A percentile compares a stretch with the other conserved stretches of the same genome.
phyloP scores from a whole-genome alignment of 2,113 vertebrate species.

The Neodontobutis hainanensis region DNA sequence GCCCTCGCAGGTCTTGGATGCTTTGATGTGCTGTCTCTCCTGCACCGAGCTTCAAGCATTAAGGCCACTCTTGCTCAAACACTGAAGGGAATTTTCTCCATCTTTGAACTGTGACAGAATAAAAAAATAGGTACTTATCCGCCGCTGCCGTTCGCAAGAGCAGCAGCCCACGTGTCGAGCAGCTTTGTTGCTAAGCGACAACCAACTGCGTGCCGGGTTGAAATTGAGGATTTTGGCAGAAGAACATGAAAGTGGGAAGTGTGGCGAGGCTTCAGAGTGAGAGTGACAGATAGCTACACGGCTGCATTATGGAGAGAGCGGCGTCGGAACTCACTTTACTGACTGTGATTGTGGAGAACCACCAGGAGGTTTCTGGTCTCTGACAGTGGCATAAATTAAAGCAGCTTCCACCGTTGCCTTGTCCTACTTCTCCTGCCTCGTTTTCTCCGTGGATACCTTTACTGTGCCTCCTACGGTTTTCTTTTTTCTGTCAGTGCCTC shows the following conservation, averaged over 20 bases:
- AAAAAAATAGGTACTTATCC: constrained; percentile 39
- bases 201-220: constrained; percentile 59
- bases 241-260: constrained; percentile 47
- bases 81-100: background rate
- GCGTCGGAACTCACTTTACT: constrained; percentile 3
- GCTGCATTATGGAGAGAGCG: constrained; percentile 52
- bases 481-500: no score
- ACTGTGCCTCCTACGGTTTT: no score
- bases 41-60: constrained; percentile 1
- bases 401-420: constrained; percentile 24
- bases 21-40: constrained; percentile 38
- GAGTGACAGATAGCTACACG: constrained; percentile 43
- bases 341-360: constrained; percentile 35
- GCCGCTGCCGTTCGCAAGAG: constrained; percentile 21
- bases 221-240: constrained; percentile 43
- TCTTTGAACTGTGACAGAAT: constrained; percentile 48
- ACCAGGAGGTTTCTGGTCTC: constrained; percentile 27
- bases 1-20: background rate
- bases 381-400: constrained; percentile 58
- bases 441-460: no score
- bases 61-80: constrained; percentile 1
- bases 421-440: constrained; percentile 4
- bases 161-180: constrained; percentile 68
- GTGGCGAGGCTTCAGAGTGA: constrained; percentile 51
- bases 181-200: constrained; percentile 74